These are phyloP conservation scores for Columba guinea DNA, from an alignment of 2,797 vertebrate species.

Conservation along the genomic window DNA sequence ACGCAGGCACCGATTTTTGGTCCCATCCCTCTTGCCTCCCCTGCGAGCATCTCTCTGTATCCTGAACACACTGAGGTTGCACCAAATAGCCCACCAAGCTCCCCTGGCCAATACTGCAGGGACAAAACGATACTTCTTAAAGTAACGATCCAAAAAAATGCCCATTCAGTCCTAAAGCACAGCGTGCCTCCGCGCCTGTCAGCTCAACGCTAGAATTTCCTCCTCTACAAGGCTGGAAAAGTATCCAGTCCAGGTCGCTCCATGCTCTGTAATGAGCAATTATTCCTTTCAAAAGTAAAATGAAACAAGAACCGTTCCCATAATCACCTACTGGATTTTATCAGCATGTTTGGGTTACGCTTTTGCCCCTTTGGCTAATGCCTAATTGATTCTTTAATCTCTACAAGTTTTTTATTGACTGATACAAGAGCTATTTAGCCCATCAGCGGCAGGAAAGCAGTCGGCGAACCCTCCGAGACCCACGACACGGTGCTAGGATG, in stretches of 20 bases:
- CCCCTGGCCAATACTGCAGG: not conserved
- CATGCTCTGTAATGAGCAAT: not conserved
- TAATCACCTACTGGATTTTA: conserved; percentile 64
- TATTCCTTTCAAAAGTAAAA: not conserved
- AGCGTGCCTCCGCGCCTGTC: rapidly evolving
- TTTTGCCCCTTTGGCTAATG: conserved; percentile 51
- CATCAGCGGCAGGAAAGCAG: not conserved
- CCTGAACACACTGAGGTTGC: not conserved
- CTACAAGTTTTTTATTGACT: conserved; percentile 55
- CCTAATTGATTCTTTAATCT: conserved; percentile 72
- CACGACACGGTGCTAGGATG: not conserved
- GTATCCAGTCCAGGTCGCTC: not conserved
- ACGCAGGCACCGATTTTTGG: rapidly evolving
- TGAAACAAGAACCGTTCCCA: conserved; percentile 37
- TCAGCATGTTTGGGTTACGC: conserved; percentile 63
- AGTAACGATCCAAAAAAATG: not conserved
- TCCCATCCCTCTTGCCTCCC: not conserved
- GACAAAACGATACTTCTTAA: not conserved
- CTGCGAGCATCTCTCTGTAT: not conserved
- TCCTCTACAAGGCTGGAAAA: not conserved
- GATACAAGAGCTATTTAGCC: conserved; percentile 57
- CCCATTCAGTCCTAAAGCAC: rapidly evolving
- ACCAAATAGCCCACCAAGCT: not conserved
- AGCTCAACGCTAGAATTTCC: not conserved
- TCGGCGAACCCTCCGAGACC: not conserved